Conservation (phyloP, 2,113 vertebrate genomes). For the Oreotrochilus melanogaster region DNA sequence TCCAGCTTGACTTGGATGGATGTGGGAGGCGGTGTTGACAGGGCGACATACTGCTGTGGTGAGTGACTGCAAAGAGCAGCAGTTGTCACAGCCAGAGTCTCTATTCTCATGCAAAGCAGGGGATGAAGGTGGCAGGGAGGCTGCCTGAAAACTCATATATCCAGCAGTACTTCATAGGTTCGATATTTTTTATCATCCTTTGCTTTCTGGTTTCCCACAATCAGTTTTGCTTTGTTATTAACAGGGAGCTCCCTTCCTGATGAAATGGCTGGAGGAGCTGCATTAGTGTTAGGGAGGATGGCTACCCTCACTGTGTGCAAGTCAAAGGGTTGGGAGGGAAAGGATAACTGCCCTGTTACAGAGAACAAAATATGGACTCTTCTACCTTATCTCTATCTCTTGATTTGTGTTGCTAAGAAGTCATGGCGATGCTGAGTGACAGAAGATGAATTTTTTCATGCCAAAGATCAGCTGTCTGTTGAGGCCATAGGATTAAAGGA, state of each 20-base stretch:
- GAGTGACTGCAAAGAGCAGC: constrained; percentile 50
- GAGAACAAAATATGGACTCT: constrained; percentile 39
- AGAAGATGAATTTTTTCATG: background rate
- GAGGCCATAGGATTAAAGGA: background rate
- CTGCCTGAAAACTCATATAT: background rate
- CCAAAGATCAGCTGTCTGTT: background rate
- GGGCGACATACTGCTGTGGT: constrained; percentile 13
- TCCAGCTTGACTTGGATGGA: background rate
- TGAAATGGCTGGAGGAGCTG: background rate
- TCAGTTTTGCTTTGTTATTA: background rate
- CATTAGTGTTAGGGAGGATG: background rate
- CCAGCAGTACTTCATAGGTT: background rate
- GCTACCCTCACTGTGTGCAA: background rate
- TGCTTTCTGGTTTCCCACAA: background rate
- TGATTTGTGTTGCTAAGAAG: constrained; percentile 32
- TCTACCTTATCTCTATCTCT: background rate
- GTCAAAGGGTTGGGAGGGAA: background rate
- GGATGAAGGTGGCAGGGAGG: background rate
- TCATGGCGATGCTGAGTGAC: background rate
- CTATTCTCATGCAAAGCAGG: constrained; percentile 50
- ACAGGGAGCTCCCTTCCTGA: background rate
- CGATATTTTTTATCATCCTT: constrained; percentile 32
- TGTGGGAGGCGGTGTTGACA: constrained; percentile 36
- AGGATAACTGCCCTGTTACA: background rate
- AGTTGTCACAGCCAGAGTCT: background rate